Conservation (phyloP, 2,888 invertebrate genomes). For the Chrysina gloriosa region DNA sequence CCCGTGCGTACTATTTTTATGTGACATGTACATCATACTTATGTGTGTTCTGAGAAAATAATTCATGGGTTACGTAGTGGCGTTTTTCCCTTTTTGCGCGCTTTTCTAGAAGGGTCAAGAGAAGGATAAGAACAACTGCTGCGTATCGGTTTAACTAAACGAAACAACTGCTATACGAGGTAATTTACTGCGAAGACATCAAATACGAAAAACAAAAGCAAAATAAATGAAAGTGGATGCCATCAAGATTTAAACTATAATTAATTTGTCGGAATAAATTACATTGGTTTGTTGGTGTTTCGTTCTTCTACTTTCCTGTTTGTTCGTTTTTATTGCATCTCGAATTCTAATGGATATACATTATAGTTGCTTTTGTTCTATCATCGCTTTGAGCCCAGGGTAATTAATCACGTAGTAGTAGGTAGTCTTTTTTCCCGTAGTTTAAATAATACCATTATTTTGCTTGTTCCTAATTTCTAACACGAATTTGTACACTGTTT, state of each 20-base stretch:
- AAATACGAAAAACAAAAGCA: conserved; percentile 23
- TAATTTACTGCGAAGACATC: conserved; percentile 36
- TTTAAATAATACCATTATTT: no score
- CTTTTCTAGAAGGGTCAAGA: neutral
- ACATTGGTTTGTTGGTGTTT: conserved; percentile 6
- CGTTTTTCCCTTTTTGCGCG: neutral
- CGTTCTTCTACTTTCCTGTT: neutral
- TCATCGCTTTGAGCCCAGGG: neutral
- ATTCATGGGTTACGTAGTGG: conserved; percentile 16
- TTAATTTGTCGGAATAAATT: conserved; percentile 31
- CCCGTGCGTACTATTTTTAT: conserved; percentile 36
- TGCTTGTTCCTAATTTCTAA: no score
- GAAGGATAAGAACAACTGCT: neutral
- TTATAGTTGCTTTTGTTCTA: conserved; percentile 9
- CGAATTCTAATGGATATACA: conserved; percentile 6
- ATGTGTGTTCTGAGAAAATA: conserved; percentile 26
- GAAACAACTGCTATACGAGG: conserved; percentile 24
- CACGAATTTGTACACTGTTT: no score
- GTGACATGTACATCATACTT: conserved; percentile 34
- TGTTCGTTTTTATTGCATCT: neutral
- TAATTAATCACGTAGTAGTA: neutral
- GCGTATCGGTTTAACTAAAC: conserved; percentile 14
- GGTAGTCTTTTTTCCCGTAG: no score
- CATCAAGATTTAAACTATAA: conserved; percentile 32
- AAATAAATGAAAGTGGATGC: conserved; percentile 20